Base-by-base conservation (phyloP, 2,888 invertebrate species). In the Agrochola macilenta region DNA sequence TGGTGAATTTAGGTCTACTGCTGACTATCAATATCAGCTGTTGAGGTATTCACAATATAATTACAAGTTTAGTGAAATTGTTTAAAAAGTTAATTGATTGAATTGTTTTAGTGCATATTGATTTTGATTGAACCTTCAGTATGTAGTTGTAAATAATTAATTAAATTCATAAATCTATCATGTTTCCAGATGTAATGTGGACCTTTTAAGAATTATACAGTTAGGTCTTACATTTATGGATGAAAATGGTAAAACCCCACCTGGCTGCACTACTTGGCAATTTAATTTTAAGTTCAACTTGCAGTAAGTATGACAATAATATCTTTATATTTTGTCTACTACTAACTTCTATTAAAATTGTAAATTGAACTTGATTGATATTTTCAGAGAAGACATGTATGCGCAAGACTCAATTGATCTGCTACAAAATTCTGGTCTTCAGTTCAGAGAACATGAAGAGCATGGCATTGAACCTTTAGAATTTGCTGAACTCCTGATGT, bases 211-310 rank as follows among this genome's bases (percentile, higher is more conserved):
- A 93, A 99, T 99, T 88, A 99, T 99, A 91, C 99, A 99, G 95
- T 97, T 99, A 88, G 99, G 99, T 86, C 97, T 99, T 79, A 99
- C 99, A 79, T 99, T 99, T 96, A 98, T 99, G 97, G 99, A 99
- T 97, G 99, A 99, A 93, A 98, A 98, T 94, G 99, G 99, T 68
- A 98, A 99, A 95, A 98, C 99, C 63, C 99, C 99, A 54, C 98
- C 98, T 23, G 99, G 98, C 60, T 99, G 98, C 92, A 98, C 98
- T 71, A 99, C 99, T 60, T 99, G 99, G 99, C 99, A 99, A 96
- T 99, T 99, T 94, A 99, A 99, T 97, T 99, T 99, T 95, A 99
- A 99, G 96, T 99, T 99, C 93, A 99, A 99, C 95, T 97, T 99
- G 88, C 98, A 98, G 99, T 99, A 97, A 98, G 98, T 92, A 70